Evolutionary conservation across 2,797 vertebrate species (phyloP).

Genomic region (Neoniphon sammara): DNA sequence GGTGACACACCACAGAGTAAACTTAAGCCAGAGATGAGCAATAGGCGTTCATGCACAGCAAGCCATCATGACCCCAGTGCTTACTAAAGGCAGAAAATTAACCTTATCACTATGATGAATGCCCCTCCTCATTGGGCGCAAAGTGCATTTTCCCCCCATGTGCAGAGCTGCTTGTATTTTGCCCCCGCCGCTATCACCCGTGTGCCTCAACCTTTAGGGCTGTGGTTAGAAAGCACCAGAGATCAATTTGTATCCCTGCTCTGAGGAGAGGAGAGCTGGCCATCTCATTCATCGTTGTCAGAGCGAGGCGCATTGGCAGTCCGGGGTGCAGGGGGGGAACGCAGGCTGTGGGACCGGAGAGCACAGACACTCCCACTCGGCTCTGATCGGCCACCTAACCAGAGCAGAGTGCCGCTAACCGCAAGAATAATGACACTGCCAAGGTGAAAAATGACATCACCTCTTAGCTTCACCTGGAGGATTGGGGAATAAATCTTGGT

Average conservation of each 20-base stretch:
- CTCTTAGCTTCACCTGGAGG: constrained; percentile 83
- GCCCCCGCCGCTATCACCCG: constrained; percentile 61
- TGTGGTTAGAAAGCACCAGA: constrained; percentile 75
- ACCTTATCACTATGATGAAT: constrained; percentile 79
- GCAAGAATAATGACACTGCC: constrained; percentile 86
- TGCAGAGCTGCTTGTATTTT: constrained; percentile 63
- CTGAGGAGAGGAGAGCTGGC: constrained; percentile 69
- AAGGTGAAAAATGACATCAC: constrained; percentile 86
- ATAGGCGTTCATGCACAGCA: constrained; percentile 66
- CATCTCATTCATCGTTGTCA: constrained; percentile 83
- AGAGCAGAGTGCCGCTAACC: constrained; percentile 82
- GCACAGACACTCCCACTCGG: constrained; percentile 67
- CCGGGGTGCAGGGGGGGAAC: constrained; percentile 57
- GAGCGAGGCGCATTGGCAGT: constrained; percentile 50
- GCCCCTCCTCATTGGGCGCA: constrained; percentile 58
- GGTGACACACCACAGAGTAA: constrained; percentile 56
- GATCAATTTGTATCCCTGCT: constrained; percentile 81
- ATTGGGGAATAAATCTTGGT: constrained; percentile 84
- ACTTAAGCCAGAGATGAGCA: constrained; percentile 63
- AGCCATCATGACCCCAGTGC: constrained; percentile 69
- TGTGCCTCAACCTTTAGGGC: constrained; percentile 73
- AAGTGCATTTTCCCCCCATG: constrained; percentile 42
- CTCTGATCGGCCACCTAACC: constrained; percentile 81
- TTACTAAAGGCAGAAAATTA: constrained; percentile 74
- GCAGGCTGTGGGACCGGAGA: constrained; percentile 60